Evolutionary conservation across 2,888 invertebrate species (phyloP).

Genomic region (Latrodectus hesperus): DNA sequence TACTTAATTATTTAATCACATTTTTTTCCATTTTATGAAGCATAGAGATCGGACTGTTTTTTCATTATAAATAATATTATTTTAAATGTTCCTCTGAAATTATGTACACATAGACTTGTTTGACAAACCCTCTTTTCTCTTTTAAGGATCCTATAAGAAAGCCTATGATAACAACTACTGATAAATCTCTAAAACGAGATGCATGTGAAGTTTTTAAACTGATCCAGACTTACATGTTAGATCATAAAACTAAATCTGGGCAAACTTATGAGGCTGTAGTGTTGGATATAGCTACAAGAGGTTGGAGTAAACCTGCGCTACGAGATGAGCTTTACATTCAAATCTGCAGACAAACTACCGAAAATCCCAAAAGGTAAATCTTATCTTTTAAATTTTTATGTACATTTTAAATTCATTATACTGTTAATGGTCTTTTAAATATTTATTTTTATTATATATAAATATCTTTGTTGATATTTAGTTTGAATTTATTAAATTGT

Average conservation of each 20-base stretch:
- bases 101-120: too few relatives aligned
- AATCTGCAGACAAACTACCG: constrained; percentile 95
- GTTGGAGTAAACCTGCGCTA: constrained; percentile 86
- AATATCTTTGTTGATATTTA: not conserved
- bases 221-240: constrained; percentile 98
- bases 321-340: constrained; percentile 97
- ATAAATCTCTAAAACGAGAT: constrained; percentile 92
- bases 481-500: too few relatives aligned
- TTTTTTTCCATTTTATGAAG: too few relatives aligned
- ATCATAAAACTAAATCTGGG: constrained; percentile 85
- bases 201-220: constrained; percentile 93
- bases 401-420: too few relatives aligned
- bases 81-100: too few relatives aligned
- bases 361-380: constrained; percentile 81
- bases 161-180: constrained; percentile 88
- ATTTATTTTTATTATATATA: not conserved
- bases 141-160: constrained; percentile 87
- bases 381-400: not conserved
- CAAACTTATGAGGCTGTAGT: constrained; percentile 83
- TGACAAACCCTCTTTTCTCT: not conserved
- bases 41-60: too few relatives aligned
- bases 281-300: constrained; percentile 89
- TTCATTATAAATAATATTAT: too few relatives aligned
- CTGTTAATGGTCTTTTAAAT: not conserved
- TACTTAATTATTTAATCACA: too few relatives aligned